Base-by-base conservation (phyloP, 2,797 vertebrate genomes). In the Chrosomus eos region DNA sequence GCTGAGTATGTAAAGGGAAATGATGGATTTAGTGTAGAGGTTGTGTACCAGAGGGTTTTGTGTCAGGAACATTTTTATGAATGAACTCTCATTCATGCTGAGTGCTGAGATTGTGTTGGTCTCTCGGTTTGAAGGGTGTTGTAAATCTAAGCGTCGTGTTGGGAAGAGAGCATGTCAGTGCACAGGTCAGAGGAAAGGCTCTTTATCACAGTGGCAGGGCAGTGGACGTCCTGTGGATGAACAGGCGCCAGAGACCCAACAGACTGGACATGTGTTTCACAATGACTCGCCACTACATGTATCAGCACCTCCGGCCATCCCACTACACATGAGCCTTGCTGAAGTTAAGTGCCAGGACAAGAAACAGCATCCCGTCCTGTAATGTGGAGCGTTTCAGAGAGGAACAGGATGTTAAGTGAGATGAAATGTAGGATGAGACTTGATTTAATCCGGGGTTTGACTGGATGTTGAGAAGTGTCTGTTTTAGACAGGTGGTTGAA, bases 161-260 rank as follows among this genome's bases (percentile, higher is more conserved):
- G 43, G 78, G 66, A 43, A 40, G 26, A 51, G 71, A 83, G 51
- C 70, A 40, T 62, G 72, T 64, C 18, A 23, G 62, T 43, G 45
- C 85, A 74, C 66, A 70, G 86, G 86, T 84, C 86, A 80, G 62
- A 45, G 51, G 75, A 80, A 78, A 40, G 51, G 31, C 71, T 75
- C 70, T 83, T 80, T 58, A 83, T 87, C 82, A 81, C 66, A 43
- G 33, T 79, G 74, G 6, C 67, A 40, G 74, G 31, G 16, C 43
- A 38, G 36, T 71, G 72, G 82, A 75, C 33, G 55, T 76, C 70
- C 82, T 55, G 62, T 76, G 82, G 82, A 28, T 60, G 64, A 33
- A 48, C 67, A 80, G 82, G 79, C 72, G 78, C 40, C 86, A 66
- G 72, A 60, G 66, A 81, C 71, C 77, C 77, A 80, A 74, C 60